Evolutionary conservation across 1,140 invertebrate species (phyloP).

Genomic region (Asobara japonica): DNA sequence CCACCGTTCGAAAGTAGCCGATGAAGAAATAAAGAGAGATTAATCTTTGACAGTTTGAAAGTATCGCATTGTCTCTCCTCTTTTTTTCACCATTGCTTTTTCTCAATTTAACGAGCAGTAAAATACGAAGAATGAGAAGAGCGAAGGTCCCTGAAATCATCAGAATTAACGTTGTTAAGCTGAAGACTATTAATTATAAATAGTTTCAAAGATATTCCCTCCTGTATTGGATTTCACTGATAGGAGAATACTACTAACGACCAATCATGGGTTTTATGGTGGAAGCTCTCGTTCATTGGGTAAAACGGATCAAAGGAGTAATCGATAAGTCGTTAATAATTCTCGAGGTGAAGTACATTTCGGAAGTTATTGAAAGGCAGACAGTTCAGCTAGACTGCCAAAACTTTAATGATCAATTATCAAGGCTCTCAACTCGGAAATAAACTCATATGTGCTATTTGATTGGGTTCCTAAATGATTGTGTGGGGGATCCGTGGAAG

Average conservation of each 20-base stretch:
- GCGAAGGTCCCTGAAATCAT: background rate
- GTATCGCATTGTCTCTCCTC: background rate
- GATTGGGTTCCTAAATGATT: no score
- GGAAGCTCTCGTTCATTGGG: background rate
- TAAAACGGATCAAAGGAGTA: background rate
- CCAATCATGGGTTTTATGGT: background rate
- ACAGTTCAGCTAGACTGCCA: background rate
- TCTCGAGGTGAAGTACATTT: background rate
- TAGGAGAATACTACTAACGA: background rate
- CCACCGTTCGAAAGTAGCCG: background rate
- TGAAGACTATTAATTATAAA: background rate
- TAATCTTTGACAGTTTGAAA: constrained; percentile 55
- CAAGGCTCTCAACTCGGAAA: background rate
- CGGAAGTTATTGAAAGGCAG: background rate
- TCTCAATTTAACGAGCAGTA: background rate
- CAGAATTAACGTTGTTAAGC: background rate
- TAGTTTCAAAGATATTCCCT: background rate
- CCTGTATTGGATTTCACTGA: background rate
- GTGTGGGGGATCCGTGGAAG: no score
- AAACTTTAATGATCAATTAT: background rate
- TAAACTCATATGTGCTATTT: no score
- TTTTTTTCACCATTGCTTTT: background rate
- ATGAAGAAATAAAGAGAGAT: constrained; percentile 40
- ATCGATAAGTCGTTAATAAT: background rate
- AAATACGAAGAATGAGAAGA: background rate